These are phyloP conservation scores for Nasalis larvatus DNA, from an alignment of 2,113 vertebrate species.

Conservation along the genomic window DNA sequence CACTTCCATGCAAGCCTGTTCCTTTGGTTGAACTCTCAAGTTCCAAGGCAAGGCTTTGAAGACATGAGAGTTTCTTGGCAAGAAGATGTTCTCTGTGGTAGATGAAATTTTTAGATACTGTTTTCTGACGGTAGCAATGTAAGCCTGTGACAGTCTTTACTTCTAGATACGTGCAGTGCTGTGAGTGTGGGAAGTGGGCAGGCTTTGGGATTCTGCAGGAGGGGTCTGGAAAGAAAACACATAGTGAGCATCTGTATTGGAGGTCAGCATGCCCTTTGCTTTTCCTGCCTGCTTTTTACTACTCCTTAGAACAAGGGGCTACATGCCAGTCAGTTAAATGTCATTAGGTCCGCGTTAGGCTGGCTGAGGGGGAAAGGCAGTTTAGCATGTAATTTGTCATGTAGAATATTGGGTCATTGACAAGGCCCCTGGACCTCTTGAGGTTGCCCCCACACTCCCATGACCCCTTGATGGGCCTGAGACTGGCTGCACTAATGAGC, in stretches of 20 bases:
- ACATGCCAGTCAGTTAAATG: background rate
- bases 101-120: background rate
- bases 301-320: background rate
- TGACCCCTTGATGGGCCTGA: slow-evolving; percentile 73
- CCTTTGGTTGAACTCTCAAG: background rate
- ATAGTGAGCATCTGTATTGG: background rate
- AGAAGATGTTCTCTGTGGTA: background rate
- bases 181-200: background rate
- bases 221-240: background rate
- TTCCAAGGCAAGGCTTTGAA: slow-evolving; percentile 18
- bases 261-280: background rate
- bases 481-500: slow-evolving; percentile 88
- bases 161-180: rapidly evolving
- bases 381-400: background rate
- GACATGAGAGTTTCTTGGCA: background rate
- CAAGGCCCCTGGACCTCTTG: background rate
- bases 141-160: background rate
- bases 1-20: background rate
- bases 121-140: background rate
- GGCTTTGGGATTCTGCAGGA: background rate
- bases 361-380: background rate
- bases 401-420: background rate
- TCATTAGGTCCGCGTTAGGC: background rate
- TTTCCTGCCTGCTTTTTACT: background rate
- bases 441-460: slow-evolving; percentile 46